A percentile compares a stretch with the other conserved stretches of the same genome.
These are phyloP conservation scores for Poeciliopsis gracilis DNA, from an alignment of 2,797 vertebrate genomes.

Conservation along the genomic window DNA sequence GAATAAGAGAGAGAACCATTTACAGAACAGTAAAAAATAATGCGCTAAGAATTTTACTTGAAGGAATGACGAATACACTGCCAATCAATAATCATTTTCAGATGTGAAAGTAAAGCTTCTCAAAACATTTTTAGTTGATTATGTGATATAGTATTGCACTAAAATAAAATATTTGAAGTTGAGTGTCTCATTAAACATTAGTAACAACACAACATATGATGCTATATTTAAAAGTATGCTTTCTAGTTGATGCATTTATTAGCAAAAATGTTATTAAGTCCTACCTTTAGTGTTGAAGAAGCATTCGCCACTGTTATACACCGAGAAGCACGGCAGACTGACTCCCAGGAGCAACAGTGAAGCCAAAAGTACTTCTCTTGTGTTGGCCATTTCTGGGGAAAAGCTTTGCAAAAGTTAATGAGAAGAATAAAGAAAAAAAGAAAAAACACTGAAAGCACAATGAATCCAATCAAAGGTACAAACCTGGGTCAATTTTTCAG, in stretches of 20 bases:
- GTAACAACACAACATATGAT: not conserved
- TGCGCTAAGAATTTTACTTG: not conserved
- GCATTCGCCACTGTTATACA: constrained; percentile 77
- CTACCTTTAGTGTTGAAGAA: constrained; percentile 84
- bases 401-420: not conserved
- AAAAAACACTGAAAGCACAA: not conserved
- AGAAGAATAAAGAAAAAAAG: not conserved
- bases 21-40: not conserved
- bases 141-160: not conserved
- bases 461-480: not conserved
- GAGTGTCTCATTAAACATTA: not conserved
- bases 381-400: constrained; percentile 60
- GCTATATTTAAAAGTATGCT: not conserved
- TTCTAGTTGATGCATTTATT: not conserved
- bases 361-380: constrained; percentile 52
- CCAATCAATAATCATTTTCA: not conserved
- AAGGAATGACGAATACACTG: not conserved
- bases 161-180: not conserved
- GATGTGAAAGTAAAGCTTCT: not conserved
- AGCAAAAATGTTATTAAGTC: not conserved
- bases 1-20: not conserved
- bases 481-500: constrained; percentile 28
- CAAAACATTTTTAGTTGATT: not conserved
- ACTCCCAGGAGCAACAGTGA: constrained; percentile 64
- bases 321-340: constrained; percentile 57